Evolutionary conservation across 2,797 vertebrate genomes (phyloP).

Genomic region (Hylomyscus alleni): DNA sequence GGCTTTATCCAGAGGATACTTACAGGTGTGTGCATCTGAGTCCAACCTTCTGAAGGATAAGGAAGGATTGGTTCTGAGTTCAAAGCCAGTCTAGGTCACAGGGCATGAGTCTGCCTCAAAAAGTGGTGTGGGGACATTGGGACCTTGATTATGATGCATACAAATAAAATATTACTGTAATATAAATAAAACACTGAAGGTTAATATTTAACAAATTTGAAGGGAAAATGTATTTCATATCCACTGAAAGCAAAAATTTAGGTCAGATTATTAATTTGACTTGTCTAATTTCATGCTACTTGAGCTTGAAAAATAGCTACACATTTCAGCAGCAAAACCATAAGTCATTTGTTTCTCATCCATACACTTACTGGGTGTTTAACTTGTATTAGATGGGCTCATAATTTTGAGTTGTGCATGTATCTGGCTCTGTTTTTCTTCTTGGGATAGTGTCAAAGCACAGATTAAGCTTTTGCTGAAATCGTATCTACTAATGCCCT

Average conservation of each 20-base stretch:
- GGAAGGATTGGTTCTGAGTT: background rate
- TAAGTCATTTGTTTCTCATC: constrained; percentile 51
- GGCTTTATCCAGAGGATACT: background rate
- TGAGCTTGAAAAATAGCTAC: constrained; percentile 61
- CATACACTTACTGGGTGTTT: background rate
- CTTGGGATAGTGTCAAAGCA: background rate
- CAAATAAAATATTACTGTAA: constrained; percentile 33
- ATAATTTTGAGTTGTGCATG: background rate
- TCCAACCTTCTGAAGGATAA: background rate
- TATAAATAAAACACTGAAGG: constrained; percentile 18
- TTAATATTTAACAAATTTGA: constrained; percentile 54
- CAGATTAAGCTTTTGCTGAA: constrained; percentile 5
- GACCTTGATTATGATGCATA: background rate
- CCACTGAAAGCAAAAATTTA: constrained; percentile 47
- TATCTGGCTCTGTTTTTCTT: background rate
- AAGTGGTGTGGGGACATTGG: background rate
- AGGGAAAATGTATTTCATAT: background rate
- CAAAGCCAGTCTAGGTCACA: background rate
- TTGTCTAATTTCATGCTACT: constrained; percentile 49
- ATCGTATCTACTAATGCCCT: background rate
- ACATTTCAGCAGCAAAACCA: constrained; percentile 43
- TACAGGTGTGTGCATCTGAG: background rate
- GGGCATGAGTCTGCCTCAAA: background rate
- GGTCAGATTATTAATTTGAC: background rate
- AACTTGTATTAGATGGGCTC: background rate